Percentiles rank a stretch among this genome's conserved stretches.
phyloP scores from a whole-genome alignment of 2,888 invertebrate genomes.

The Orchestes rusci region DNA sequence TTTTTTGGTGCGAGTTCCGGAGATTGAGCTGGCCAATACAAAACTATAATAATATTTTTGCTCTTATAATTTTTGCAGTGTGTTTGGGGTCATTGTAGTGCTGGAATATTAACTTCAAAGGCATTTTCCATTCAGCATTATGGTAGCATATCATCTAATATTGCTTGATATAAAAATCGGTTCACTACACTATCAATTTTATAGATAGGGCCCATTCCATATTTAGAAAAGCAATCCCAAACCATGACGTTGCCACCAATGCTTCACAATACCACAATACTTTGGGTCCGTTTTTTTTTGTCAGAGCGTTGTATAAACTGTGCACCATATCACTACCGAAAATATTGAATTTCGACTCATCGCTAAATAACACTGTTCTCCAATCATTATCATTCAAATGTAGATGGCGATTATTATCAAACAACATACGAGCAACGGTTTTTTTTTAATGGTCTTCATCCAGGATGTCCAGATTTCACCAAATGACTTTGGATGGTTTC shows the following conservation, averaged over 20 bases:
- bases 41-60: too few species aligned
- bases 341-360: background rate
- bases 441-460: background rate
- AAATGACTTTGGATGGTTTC: background rate
- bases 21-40: too few species aligned
- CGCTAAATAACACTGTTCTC: background rate
- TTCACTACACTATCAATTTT: background rate
- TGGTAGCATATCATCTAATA: background rate
- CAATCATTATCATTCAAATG: background rate
- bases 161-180: background rate
- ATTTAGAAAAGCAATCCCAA: background rate
- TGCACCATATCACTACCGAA: background rate
- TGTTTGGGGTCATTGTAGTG: too few species aligned
- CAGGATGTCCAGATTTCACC: background rate
- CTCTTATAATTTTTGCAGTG: too few species aligned
- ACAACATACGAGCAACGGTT: background rate
- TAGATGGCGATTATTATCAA: background rate
- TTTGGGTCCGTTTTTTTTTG: background rate
- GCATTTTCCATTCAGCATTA: too few species aligned
- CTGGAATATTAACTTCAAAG: too few species aligned
- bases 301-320: background rate
- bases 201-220: background rate
- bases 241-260: background rate
- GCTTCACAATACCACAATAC: background rate
- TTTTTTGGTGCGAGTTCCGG: too few species aligned